Evolutionary conservation across 1,140 invertebrate genomes (phyloP).

Genomic region (Drosophila dunni): DNA sequence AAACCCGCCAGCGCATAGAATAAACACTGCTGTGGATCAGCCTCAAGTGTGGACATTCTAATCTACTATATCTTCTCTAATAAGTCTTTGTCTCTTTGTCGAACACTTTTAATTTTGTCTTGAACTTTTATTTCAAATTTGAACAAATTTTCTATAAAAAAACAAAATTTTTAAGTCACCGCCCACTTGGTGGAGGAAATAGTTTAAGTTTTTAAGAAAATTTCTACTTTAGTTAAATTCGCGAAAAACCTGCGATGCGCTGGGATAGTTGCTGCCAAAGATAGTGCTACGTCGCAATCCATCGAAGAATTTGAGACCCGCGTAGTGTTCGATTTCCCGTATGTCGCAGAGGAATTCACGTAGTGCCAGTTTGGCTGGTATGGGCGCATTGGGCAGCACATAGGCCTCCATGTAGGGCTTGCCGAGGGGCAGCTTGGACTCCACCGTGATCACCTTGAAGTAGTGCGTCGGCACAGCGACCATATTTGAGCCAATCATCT

Average conservation of each 20-base stretch:
- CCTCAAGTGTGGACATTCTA: slow-evolving; percentile 48
- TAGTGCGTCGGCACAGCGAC: slow-evolving; percentile 99
- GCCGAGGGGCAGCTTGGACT: slow-evolving; percentile 87
- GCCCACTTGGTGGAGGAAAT: slow-evolving; percentile 8
- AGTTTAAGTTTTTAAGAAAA: not conserved
- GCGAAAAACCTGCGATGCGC: slow-evolving; percentile 63
- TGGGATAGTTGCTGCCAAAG: slow-evolving; percentile 83
- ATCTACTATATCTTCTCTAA: not conserved
- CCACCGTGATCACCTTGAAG: slow-evolving; percentile 95
- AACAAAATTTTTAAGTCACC: not conserved
- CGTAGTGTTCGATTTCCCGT: slow-evolving; percentile 94
- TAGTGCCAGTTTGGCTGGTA: slow-evolving; percentile 90
- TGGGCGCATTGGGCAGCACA: slow-evolving; percentile 95
- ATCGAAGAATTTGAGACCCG: slow-evolving; percentile 96
- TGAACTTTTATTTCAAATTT: not conserved
- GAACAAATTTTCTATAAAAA: slow-evolving; percentile 7
- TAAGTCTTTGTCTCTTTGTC: not conserved
- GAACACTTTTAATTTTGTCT: slow-evolving; percentile 42
- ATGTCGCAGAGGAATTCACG: slow-evolving; percentile 92
- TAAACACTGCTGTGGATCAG: slow-evolving; percentile 45
- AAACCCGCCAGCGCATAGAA: slow-evolving; percentile 53
- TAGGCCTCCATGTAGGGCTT: slow-evolving; percentile 96
- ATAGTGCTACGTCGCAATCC: slow-evolving; percentile 85
- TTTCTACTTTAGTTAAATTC: slow-evolving; percentile 38
- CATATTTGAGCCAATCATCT: slow-evolving; percentile 96